Conservation (phyloP, 1,140 invertebrate genomes). For the Habropoda laboriosa region DNA sequence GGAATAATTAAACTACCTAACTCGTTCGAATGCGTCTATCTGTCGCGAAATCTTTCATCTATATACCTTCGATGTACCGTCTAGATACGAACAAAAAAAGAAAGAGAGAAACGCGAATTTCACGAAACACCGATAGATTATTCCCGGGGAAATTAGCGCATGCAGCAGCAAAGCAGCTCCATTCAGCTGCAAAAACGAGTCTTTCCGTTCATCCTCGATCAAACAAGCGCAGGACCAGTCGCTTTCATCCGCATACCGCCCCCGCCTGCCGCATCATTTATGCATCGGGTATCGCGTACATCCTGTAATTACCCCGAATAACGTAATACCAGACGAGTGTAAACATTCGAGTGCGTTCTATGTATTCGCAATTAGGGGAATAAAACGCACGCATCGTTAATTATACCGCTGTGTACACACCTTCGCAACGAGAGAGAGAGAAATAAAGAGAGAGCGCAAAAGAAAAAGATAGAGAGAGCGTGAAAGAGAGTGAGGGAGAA, state of each 20-base stretch:
- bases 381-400: slow-evolving; percentile 49
- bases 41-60: no score
- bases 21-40: no score
- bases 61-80: not conserved
- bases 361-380: slow-evolving; percentile 48
- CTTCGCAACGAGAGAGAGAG: not conserved
- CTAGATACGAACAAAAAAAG: no score
- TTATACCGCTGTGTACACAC: slow-evolving; percentile 33
- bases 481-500: no score
- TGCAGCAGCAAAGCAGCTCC: not conserved
- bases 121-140: not conserved
- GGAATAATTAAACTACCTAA: no score
- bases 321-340: slow-evolving; percentile 46
- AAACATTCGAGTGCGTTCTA: slow-evolving; percentile 33
- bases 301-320: slow-evolving; percentile 48
- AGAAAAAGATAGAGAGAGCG: no score
- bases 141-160: not conserved
- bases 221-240: slow-evolving; percentile 6
- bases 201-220: slow-evolving; percentile 6
- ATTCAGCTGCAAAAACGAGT: not conserved
- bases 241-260: slow-evolving; percentile 20
- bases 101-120: no score
- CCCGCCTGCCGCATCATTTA: slow-evolving; percentile 12
- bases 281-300: slow-evolving; percentile 32
- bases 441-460: no score